Conservation (phyloP, 2,888 invertebrate genomes). For the Blastobasis lacticolella region DNA sequence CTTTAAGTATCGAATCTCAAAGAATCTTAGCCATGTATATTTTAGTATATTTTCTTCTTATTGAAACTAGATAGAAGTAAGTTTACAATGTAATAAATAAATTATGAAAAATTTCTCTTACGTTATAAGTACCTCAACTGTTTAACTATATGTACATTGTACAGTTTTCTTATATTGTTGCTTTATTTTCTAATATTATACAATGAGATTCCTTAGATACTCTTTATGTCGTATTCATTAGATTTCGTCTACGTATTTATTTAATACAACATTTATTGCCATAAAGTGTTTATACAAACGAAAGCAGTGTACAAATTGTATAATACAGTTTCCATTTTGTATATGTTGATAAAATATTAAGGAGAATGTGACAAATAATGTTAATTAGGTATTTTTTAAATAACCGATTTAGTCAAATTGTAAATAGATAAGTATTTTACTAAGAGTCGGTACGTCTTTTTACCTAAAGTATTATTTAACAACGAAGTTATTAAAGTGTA, state of each 20-base stretch:
- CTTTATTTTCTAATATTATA: not conserved
- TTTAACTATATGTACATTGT: no score
- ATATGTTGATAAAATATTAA: not conserved
- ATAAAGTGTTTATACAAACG: conserved; percentile 7
- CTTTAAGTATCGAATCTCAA: conserved; percentile 24
- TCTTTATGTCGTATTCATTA: not conserved
- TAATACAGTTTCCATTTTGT: not conserved
- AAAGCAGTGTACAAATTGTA: conserved; percentile 35
- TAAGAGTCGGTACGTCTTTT: conserved; percentile 11
- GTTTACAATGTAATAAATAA: no score
- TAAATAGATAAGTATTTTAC: conserved; percentile 11
- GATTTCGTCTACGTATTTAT: conserved; percentile 12
- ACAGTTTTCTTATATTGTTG: conserved; percentile 9
- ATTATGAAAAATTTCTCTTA: conserved; percentile 3
- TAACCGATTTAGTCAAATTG: conserved; percentile 10
- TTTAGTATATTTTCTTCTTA: not conserved
- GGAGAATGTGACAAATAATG: conserved; percentile 2
- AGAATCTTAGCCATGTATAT: conserved; percentile 34
- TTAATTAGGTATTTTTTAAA: not conserved
- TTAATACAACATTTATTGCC: conserved; percentile 7
- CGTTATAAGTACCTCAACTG: conserved; percentile 11
- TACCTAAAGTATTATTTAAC: no score
- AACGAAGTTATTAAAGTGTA: no score
- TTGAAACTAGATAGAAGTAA: not conserved
- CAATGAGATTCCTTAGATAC: not conserved